These are phyloP conservation scores for Mesorhabditis belari DNA, from an alignment of 2,888 invertebrate species.

Conservation along the genomic window DNA sequence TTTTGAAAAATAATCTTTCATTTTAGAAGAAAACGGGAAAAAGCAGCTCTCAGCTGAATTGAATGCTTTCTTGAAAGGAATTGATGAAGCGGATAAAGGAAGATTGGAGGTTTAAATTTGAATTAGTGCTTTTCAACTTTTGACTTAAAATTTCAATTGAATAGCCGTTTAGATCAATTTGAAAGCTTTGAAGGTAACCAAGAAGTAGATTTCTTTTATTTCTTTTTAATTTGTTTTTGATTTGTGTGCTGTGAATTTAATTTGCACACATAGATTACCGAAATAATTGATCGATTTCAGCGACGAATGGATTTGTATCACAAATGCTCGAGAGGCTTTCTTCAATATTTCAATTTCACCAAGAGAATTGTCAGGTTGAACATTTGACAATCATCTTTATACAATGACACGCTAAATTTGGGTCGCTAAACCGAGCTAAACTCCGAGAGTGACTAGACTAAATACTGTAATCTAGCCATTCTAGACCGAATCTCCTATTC, in stretches of 20 bases:
- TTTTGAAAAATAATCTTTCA: background rate
- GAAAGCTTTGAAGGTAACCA: background rate
- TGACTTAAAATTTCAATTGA: background rate
- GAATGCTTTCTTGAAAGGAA: conserved; percentile 37
- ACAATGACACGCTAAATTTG: too few species aligned
- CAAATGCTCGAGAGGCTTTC: conserved; percentile 41
- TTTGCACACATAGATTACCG: too few species aligned
- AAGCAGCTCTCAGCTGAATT: conserved; percentile 28
- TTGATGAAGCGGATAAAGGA: conserved; percentile 50
- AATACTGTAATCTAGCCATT: too few species aligned
- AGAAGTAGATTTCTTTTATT: background rate
- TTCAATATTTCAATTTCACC: conserved; percentile 40
- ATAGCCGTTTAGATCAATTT: background rate
- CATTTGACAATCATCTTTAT: too few species aligned
- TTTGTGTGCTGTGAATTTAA: too few species aligned
- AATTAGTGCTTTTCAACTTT: background rate
- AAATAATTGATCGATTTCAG: too few species aligned
- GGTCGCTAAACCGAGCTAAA: background rate
- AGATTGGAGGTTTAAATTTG: conserved; percentile 33
- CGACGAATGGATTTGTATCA: conserved; percentile 44
- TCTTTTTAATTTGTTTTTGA: too few species aligned
- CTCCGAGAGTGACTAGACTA: too few species aligned
- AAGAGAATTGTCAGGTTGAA: conserved; percentile 30
- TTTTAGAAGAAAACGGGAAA: conserved; percentile 1
- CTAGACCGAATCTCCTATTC: too few species aligned